These are phyloP conservation scores for Leuctra nigra DNA, from an alignment of 2,888 invertebrate genomes.

Conservation along the genomic window DNA sequence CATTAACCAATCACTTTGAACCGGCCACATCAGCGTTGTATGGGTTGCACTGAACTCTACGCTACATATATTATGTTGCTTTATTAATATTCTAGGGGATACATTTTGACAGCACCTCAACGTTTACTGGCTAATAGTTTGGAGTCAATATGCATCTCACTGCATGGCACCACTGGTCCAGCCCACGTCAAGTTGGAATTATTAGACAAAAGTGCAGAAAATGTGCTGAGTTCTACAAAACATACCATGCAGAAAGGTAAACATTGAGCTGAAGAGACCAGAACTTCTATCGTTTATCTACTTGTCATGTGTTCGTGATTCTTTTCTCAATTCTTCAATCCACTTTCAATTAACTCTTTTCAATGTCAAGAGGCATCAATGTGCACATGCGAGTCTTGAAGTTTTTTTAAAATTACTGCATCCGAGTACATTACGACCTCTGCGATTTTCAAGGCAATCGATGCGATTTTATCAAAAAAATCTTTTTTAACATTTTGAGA, in stretches of 20 bases:
- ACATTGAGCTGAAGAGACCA: not conserved
- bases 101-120: slow-evolving; percentile 28
- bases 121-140: slow-evolving; percentile 25
- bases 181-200: slow-evolving; percentile 25
- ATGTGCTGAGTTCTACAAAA: slow-evolving; percentile 21
- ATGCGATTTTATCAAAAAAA: too few species aligned
- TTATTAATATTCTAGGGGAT: slow-evolving; percentile 27
- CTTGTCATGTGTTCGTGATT: too few species aligned
- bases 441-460: too few species aligned
- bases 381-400: too few species aligned
- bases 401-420: too few species aligned
- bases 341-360: not conserved
- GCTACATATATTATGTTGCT: not conserved
- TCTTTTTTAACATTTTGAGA: too few species aligned
- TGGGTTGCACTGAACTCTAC: too few species aligned
- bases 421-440: too few species aligned
- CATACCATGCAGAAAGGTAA: slow-evolving; percentile 21
- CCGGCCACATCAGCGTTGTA: too few species aligned
- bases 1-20: too few species aligned
- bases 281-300: too few species aligned
- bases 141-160: slow-evolving; percentile 26
- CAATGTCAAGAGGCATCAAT: too few species aligned
- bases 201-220: slow-evolving; percentile 21
- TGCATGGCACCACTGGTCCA: slow-evolving; percentile 26
- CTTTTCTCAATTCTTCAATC: not conserved